Evolutionary conservation across 1,140 invertebrate genomes (phyloP).

Genomic region (Aleiodes sp.): DNA sequence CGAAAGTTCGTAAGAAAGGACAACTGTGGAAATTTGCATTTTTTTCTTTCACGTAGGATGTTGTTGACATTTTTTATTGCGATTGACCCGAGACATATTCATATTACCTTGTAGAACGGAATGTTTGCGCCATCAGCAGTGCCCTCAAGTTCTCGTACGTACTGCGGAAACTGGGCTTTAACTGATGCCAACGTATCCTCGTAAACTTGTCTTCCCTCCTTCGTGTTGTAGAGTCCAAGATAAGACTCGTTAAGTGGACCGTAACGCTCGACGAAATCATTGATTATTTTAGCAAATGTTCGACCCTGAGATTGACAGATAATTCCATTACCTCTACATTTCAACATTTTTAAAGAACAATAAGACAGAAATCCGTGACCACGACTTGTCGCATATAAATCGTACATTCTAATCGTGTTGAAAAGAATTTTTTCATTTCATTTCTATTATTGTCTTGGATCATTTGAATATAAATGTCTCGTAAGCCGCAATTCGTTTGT

Average conservation of each 20-base stretch:
- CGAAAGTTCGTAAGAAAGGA: background rate
- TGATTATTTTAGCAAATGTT: conserved; percentile 79
- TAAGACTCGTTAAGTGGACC: conserved; percentile 74
- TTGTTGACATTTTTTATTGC: no score
- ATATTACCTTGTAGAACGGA: conserved; percentile 79
- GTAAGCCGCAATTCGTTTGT: no score
- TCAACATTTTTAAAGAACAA: conserved; percentile 9
- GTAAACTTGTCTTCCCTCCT: conserved; percentile 75
- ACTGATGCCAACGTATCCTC: conserved; percentile 76
- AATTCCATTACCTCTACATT: conserved; percentile 24
- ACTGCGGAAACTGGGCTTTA: conserved; percentile 79
- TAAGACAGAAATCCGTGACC: background rate
- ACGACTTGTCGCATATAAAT: conserved; percentile 14
- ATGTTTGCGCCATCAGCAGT: conserved; percentile 84
- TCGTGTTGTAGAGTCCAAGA: conserved; percentile 76
- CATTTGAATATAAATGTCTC: no score
- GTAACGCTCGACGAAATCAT: conserved; percentile 73
- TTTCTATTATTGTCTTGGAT: background rate
- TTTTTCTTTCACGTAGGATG: no score
- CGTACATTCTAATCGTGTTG: background rate
- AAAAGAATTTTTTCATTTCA: conserved; percentile 6
- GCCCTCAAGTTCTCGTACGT: conserved; percentile 83
- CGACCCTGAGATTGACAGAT: conserved; percentile 72
- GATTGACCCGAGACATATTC: no score
- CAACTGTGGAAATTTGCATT: background rate